Evolutionary conservation across 2,888 invertebrate genomes (phyloP), one percentile per base, ranked within the genome.

Genomic region (Rhamnusium bicolor): DNA sequence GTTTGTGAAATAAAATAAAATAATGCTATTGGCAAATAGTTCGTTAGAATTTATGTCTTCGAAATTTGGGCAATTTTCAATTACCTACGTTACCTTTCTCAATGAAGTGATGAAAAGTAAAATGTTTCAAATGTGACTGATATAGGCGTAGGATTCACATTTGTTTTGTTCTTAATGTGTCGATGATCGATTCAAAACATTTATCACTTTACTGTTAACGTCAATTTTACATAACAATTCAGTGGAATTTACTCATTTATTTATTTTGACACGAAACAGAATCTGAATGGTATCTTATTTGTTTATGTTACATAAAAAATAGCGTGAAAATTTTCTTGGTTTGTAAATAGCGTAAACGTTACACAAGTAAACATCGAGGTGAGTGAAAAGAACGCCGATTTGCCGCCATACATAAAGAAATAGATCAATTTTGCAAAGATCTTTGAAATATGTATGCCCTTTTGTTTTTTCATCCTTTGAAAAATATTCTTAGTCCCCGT

Each of bases 241-340:
- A 21, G n/a, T 5, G 54, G n/a, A 14, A 14, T 51, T 21, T 18
- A n/a, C 21, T 14, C 27, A 21, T 54, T 54, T 54, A 24, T 54
- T 54, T 24, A 54, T 54, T 54, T 54, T 54, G 54, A 54, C 27
- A 7, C 24, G 54, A 21, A 10, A 27, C 21, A 54, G 24, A 54
- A 54, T 54, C 10, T 6, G 54, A 54, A 10, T 12, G n/a, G 2
- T 40, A n/a, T 40, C 10, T 27, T 7, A 54, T 24, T 49, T 19
- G 53, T 53, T 21, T 5, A 19, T 53, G 18, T 10, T 21, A 53
- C 16, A 21, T 21, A 21, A 53, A 19, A 19, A 18, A 53, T 53
- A 7, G 18, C 19, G 7, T 19, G 51, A 8, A 10, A 51, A 19
- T 8, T 51, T 19, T 2, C 7, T 51, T 19, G 19, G 40, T 40